Evolutionary conservation across 2,113 vertebrate species (phyloP), one percentile per base, ranked within the genome.

Genomic region (Serinus canaria): DNA sequence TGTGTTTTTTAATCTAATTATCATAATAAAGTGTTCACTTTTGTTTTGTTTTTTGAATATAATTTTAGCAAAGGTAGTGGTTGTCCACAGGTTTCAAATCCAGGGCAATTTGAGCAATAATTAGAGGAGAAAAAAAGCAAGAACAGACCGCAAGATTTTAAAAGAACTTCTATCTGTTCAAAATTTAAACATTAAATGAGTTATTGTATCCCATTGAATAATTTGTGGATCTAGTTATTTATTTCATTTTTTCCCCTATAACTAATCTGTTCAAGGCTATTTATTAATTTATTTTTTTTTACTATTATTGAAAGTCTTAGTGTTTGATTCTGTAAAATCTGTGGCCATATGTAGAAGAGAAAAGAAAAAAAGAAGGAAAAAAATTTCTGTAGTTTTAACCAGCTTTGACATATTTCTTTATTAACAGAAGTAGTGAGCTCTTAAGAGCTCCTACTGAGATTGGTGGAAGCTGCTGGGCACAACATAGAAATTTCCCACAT

Each of bases 61-160:
- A 24, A 55, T 87, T 95, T 91, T 94, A 72, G 58, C 66, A 50
- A 88, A 85, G 58, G 41, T 77, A 10, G 17, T 63, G 13, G 27
- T 55, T 18, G 41, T 73, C 49, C 39, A 35, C 1, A 0, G 82
- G 47, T n/a, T 91, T 17, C 43, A 83, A 90, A 67, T 89, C 23
- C 31, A 70, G 17, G 35, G 67, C 22, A 59, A 22, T 77, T 63
- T 90, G 59, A 19, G 39, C 9, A 8, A 77, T 19, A 31, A 6
- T 82, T 91, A 46, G 64, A 69, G 31, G 49, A 77, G 58, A 21
- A 35, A 39, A 69, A 77, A 89, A 79, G 16, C 13, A 69, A 68
- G 44, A 95, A n/a, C 6, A 67, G 1, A 1, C 44, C 7, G 0
- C 16, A 87, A 76, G 43, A 74, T 86, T 92, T 53, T 50, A 47